These are phyloP conservation scores for Cecropterus lyciades DNA, from an alignment of 1,140 invertebrate species.

Conservation along the genomic window DNA sequence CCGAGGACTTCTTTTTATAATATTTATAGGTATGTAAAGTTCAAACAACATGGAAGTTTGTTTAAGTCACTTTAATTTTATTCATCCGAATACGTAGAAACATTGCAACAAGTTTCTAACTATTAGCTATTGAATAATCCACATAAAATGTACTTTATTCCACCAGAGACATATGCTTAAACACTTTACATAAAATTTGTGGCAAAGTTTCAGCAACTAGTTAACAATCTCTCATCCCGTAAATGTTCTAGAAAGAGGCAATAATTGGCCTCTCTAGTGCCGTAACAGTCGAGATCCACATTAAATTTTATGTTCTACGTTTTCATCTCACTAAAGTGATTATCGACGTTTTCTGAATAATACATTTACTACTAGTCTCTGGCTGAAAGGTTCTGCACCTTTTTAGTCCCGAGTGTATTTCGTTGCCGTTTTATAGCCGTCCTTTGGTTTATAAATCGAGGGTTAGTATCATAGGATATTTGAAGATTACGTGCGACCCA, in stretches of 20 bases:
- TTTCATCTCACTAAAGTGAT: slow-evolving; percentile 9
- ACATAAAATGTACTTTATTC: no score
- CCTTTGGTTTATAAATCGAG: slow-evolving; percentile 2
- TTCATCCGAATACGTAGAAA: no score
- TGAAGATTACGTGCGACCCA: neutral
- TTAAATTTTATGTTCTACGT: slow-evolving; percentile 21
- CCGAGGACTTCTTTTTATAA: no score
- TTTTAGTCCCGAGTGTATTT: slow-evolving; percentile 26
- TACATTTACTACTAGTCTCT: slow-evolving; percentile 20
- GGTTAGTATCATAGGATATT: neutral
- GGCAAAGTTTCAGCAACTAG: slow-evolving; percentile 7
- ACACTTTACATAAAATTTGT: no score
- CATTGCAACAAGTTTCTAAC: no score
- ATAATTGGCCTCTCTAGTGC: slow-evolving; percentile 28
- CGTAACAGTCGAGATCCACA: slow-evolving; percentile 14
- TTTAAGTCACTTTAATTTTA: no score
- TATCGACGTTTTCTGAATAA: slow-evolving; percentile 24
- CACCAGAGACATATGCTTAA: no score
- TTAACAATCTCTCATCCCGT: slow-evolving; percentile 21
- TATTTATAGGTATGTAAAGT: no score
- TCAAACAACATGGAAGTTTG: no score
- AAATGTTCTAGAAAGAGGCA: slow-evolving; percentile 29
- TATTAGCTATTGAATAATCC: no score
- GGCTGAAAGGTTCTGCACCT: slow-evolving; percentile 10
- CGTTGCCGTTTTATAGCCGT: neutral